Conservation (phyloP, 2,888 invertebrate genomes). For the Lasioglossum marginatum region DNA sequence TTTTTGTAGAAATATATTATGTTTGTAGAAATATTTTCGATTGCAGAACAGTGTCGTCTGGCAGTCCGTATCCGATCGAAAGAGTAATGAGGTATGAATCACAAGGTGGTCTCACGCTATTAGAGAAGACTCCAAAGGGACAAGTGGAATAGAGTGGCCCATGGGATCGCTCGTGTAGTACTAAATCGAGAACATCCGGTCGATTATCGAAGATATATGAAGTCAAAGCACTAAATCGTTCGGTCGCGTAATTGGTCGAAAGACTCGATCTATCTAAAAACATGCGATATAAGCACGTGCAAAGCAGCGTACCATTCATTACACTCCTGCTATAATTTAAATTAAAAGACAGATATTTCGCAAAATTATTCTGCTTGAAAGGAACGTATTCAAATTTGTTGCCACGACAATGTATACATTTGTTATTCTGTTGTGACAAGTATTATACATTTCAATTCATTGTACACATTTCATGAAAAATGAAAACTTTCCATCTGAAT, state of each 20-base stretch:
- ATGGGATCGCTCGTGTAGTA: constrained; percentile 73
- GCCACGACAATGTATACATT: too few species aligned
- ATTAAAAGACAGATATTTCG: too few species aligned
- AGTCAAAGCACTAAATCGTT: constrained; percentile 59
- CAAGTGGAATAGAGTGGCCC: constrained; percentile 75
- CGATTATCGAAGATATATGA: constrained; percentile 78
- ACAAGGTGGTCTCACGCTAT: constrained; percentile 65
- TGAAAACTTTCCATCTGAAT: too few species aligned
- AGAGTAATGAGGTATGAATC: constrained; percentile 69
- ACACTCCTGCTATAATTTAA: too few species aligned
- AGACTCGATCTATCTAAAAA: not conserved
- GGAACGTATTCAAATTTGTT: too few species aligned
- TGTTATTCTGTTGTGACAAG: too few species aligned
- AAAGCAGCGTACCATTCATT: too few species aligned
- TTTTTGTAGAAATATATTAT: too few species aligned
- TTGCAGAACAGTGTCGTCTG: constrained; percentile 8
- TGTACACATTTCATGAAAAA: too few species aligned
- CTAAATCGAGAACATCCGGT: constrained; percentile 75
- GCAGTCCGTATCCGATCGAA: constrained; percentile 48
- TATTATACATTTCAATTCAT: too few species aligned
- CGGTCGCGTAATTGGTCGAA: constrained; percentile 63
- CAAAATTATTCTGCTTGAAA: too few species aligned
- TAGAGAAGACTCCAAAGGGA: constrained; percentile 70
- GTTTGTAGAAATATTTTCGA: not conserved
- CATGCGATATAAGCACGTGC: too few species aligned